Base-by-base conservation (phyloP, 2,113 vertebrate species). In the Amphiprion ocellaris region DNA sequence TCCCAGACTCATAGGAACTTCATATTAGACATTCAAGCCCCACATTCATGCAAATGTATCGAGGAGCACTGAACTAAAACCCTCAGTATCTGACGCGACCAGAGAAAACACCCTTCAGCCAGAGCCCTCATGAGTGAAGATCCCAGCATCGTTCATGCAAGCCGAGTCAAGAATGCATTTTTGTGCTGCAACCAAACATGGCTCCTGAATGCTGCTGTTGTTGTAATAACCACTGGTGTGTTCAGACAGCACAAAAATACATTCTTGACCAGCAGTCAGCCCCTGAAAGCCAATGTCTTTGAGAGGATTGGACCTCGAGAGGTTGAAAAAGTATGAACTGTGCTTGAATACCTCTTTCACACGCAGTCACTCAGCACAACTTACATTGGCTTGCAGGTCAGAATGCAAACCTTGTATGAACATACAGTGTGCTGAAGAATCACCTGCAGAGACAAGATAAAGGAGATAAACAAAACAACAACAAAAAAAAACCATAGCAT, bases 281-380 rank as follows among this genome's bases (percentile, higher is more conserved):
- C 65, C 56, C 46, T 24, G 30, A 52, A 58, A 69, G 50, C 66
- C 69, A 28, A 16, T 15, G 58, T 75, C 23, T 37, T 68, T 68
- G 24, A 62, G 66, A 44, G 21, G 52, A 80, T 17, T 26, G 26
- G 44, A 81, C 60, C 52, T 58, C 2, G 23, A 78, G 64, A 79
- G 19, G 37, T 19, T 64, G 64, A 69, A 76, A 77, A 52, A 60
- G 55, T 49, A 74, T 10, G 49, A 88, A 86, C 71, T 58, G 67
- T 68, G 81, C 71, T 90, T 81, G 21, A 89, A 91, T 94, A 95
- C 94, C 94, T 94, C 89, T 79, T 93, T 93, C 91, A 94, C 87
- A 94, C 86, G 94, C 90, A 92, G 91, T 81, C 89, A 94, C 91
- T 94, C 90, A 92, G 84, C 93, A 87, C 84, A 68, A 94, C 91